A percentile compares a stretch with the other conserved stretches of the same genome.
phyloP scores from a whole-genome alignment of 2,113 vertebrate genomes.

The Terrapene triunguis region DNA sequence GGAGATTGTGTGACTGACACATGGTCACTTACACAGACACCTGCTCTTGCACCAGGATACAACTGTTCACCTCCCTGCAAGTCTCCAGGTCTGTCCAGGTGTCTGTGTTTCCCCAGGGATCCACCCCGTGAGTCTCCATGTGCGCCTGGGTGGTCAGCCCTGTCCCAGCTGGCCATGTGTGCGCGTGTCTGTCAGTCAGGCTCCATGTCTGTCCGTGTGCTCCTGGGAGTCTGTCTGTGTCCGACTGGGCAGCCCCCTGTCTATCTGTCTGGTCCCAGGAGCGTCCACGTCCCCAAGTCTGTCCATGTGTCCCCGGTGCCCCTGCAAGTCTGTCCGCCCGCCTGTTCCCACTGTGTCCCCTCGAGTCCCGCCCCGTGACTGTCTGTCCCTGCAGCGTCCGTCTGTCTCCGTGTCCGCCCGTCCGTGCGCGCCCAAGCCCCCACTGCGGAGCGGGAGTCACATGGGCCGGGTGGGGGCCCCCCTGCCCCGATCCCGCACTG shows the following conservation, averaged over 20 bases:
- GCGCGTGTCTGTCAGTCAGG: background rate
- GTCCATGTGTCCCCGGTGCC: background rate
- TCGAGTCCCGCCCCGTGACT: background rate
- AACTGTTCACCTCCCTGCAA: background rate
- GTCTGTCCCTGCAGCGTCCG: background rate
- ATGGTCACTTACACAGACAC: background rate
- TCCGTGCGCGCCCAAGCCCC: background rate
- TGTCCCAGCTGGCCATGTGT: background rate
- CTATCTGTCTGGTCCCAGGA: background rate
- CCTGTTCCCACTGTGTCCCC: background rate
- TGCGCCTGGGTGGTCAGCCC: no score
- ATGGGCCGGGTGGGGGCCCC: background rate
- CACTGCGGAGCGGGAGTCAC: background rate
- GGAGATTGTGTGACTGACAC: background rate
- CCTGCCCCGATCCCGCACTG: background rate
- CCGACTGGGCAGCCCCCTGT: background rate
- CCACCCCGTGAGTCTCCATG: background rate
- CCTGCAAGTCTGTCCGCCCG: no score
- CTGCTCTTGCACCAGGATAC: background rate
- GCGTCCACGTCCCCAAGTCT: background rate
- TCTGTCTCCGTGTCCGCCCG: background rate
- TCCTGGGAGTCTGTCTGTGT: no score
- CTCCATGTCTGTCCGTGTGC: no score
- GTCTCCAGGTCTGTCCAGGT: background rate
- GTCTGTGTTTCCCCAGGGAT: background rate